phyloP scores from a whole-genome alignment of 2,797 vertebrate genomes.

The Anableps anableps region DNA sequence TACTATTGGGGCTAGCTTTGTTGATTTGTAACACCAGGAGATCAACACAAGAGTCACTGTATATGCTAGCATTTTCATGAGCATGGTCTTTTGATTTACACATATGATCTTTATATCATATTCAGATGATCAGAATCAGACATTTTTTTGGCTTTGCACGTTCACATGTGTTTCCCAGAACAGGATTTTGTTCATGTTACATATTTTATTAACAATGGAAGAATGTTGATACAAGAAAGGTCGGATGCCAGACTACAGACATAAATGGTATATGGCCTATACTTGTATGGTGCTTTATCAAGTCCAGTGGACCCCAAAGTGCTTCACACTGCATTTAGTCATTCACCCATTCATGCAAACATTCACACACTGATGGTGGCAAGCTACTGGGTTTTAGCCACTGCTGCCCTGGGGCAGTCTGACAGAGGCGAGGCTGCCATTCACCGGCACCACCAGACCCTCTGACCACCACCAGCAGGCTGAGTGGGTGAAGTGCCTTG shows the following conservation, averaged over 20 bases:
- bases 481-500: too few relatives aligned
- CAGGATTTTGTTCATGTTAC: background rate
- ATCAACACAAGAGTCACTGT: background rate
- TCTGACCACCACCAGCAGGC: too few relatives aligned
- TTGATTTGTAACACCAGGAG: background rate
- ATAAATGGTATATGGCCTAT: too few relatives aligned
- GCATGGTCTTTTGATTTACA: background rate
- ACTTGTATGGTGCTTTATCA: too few relatives aligned
- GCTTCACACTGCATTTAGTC: too few relatives aligned
- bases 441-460: too few relatives aligned
- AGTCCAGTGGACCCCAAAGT: too few relatives aligned
- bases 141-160: background rate
- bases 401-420: too few relatives aligned
- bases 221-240: background rate
- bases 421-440: too few relatives aligned
- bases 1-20: background rate
- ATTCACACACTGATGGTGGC: too few relatives aligned
- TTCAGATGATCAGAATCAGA: background rate
- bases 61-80: background rate
- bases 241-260: background rate
- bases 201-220: background rate
- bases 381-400: too few relatives aligned
- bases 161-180: background rate
- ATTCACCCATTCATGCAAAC: too few relatives aligned
- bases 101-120: background rate